Base-by-base conservation (phyloP, 2,888 invertebrate genomes). In the Dolomedes plantarius region DNA sequence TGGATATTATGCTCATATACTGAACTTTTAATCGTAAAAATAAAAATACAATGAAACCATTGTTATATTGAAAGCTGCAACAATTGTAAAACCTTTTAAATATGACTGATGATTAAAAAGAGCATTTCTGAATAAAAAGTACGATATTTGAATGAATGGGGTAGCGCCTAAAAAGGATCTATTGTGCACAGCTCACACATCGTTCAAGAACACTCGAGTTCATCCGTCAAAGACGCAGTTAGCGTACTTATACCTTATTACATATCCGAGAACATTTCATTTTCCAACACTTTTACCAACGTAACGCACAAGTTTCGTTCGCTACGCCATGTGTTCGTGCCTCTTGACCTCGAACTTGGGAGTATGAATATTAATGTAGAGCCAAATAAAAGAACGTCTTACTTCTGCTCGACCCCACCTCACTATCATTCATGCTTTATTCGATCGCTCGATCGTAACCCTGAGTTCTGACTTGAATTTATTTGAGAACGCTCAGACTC, bases 301-400 rank as follows among this genome's bases (percentile, higher is more conserved):
- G 5, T 3, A 46, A 13, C 46, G 46, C 2, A 11, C 46, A 46
- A n/a, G n/a, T 23, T 56, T 23, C 56, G 23, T 23, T 56, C 16
- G 19, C 13, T 23, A 23, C 11, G 56, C 56, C 56, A 23, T 56
- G 23, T 56, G 56, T 56, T 56, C 56, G 56, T 3, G 23, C 56
- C 56, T 65, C 79, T 77, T 77, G 73, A 72, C 79, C 79, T 50
- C 62, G 65, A 64, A 73, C 73, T 80, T 80, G 65, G 73, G 67
- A 46, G 62, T 72, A 80, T 80, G 79, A 80, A 80, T 80, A 80
- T 80, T 80, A 80, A 80, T 80, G 67, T 27, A 7, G 3, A n/a
- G n/a, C n/a, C 7, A n/a, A 19, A 39, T 11, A 56, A 67, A 76
- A 68, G 77, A 62, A 78, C 78, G 68, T 64, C 78, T 78, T 71